Evolutionary conservation across 2,888 invertebrate genomes (phyloP).

Genomic region (Eilema sororculum): DNA sequence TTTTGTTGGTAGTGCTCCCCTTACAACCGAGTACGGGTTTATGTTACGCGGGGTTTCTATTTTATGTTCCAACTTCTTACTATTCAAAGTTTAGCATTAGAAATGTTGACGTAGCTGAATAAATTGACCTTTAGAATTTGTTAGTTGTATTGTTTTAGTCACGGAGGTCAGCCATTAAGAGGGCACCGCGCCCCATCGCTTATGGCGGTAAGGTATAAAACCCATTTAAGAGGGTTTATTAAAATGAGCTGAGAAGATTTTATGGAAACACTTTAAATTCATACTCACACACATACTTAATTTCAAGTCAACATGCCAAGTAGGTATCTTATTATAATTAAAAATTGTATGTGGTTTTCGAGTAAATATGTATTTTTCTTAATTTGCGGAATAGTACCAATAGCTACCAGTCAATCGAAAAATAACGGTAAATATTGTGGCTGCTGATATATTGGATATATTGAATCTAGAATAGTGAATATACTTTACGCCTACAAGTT

Average conservation of each 20-base stretch:
- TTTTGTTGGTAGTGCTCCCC: constrained; percentile 54
- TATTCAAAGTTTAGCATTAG: constrained; percentile 24
- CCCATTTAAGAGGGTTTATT: background rate
- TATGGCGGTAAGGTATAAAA: constrained; percentile 1
- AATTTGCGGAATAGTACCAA: no score
- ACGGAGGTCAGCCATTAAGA: constrained; percentile 2
- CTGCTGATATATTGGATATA: no score
- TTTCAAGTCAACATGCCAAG: background rate
- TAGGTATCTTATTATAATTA: background rate
- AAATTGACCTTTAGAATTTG: constrained; percentile 16
- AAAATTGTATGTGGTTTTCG: no score
- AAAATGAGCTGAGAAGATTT: background rate
- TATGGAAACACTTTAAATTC: background rate
- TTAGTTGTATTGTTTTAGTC: constrained; percentile 8
- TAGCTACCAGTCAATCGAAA: no score
- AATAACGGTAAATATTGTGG: no score
- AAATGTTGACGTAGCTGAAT: constrained; percentile 22
- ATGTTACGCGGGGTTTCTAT: constrained; percentile 22
- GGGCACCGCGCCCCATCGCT: background rate
- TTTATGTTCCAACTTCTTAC: constrained; percentile 27
- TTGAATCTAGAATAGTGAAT: no score
- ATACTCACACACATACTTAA: background rate
- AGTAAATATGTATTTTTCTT: no score
- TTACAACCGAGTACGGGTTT: constrained; percentile 20
- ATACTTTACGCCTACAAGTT: no score